Conservation (phyloP, 2,888 invertebrate species). For the Thymelicus sylvestris region DNA sequence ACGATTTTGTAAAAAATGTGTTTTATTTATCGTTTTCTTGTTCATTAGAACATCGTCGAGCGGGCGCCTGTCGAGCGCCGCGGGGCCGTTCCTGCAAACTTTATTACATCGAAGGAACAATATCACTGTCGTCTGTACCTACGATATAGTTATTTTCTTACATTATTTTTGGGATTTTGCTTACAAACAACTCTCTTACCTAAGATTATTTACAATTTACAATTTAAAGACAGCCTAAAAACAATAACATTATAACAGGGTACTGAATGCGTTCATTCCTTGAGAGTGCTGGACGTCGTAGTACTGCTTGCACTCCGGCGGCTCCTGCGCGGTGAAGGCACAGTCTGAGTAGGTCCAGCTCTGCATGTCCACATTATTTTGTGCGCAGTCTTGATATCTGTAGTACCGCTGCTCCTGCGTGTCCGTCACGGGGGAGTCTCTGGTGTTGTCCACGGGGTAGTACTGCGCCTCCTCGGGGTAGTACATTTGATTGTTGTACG, state of each 20-base stretch:
- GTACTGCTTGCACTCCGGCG: slow-evolving; percentile 67
- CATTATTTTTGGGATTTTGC: slow-evolving; percentile 37
- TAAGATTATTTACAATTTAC: slow-evolving; percentile 59
- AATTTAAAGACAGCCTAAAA: slow-evolving; percentile 45
- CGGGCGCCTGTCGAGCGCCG: not conserved
- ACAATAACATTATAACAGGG: slow-evolving; percentile 67
- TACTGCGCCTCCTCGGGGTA: slow-evolving; percentile 77
- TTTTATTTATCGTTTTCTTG: slow-evolving; percentile 48
- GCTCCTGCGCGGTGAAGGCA: slow-evolving; percentile 63
- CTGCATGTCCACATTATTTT: slow-evolving; percentile 65
- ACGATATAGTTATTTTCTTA: slow-evolving; percentile 22
- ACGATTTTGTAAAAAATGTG: slow-evolving; percentile 79
- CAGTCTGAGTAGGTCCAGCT: slow-evolving; percentile 73
- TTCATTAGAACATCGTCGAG: slow-evolving; percentile 23
- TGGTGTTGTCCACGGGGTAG: slow-evolving; percentile 65
- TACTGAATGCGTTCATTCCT: slow-evolving; percentile 65
- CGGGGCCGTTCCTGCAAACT: slow-evolving; percentile 12
- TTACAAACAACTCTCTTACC: slow-evolving; percentile 25
- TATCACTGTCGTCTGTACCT: slow-evolving; percentile 35
- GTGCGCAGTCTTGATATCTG: slow-evolving; percentile 69
- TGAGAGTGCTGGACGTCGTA: slow-evolving; percentile 69
- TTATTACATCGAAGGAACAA: slow-evolving; percentile 41
- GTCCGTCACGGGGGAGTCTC: slow-evolving; percentile 68
- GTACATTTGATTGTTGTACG: slow-evolving; percentile 67
- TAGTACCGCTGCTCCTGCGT: slow-evolving; percentile 71